Conservation (phyloP, 1,140 invertebrate genomes). For the Microplitis mediator region DNA sequence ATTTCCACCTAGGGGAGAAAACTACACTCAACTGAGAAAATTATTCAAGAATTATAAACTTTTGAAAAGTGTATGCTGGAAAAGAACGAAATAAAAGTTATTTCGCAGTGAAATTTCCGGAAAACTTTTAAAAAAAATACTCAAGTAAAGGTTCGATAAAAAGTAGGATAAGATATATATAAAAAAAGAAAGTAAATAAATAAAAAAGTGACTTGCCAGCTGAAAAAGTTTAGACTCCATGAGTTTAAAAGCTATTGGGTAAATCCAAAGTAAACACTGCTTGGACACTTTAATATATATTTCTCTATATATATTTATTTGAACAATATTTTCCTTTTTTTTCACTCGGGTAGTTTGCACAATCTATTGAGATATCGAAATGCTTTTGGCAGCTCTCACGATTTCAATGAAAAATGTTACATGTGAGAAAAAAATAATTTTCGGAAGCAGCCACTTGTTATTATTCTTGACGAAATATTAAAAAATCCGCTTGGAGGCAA, state of each 20-base stretch:
- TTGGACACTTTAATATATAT: background rate
- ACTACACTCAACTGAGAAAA: no score
- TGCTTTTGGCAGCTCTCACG: background rate
- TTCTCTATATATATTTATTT: background rate
- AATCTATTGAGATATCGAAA: background rate
- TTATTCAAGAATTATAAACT: no score
- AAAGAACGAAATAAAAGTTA: no score
- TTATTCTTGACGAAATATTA: background rate
- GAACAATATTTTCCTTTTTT: no score
- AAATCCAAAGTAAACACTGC: background rate
- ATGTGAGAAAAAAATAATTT: no score
- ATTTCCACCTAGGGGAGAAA: no score
- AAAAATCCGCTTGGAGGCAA: background rate
- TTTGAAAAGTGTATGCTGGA: no score
- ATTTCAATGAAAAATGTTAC: no score
- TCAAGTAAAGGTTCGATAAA: background rate
- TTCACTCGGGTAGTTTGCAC: background rate
- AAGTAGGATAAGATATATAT: background rate
- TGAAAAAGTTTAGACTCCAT: conserved; percentile 8
- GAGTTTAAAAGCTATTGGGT: background rate
- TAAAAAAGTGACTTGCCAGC: conserved; percentile 18
- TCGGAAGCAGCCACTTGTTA: no score
- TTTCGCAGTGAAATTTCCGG: no score
- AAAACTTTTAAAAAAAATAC: background rate
- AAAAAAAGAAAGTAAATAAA: background rate